Conservation (phyloP, 2,113 vertebrate species). For the Cyphotilapia sp. region DNA sequence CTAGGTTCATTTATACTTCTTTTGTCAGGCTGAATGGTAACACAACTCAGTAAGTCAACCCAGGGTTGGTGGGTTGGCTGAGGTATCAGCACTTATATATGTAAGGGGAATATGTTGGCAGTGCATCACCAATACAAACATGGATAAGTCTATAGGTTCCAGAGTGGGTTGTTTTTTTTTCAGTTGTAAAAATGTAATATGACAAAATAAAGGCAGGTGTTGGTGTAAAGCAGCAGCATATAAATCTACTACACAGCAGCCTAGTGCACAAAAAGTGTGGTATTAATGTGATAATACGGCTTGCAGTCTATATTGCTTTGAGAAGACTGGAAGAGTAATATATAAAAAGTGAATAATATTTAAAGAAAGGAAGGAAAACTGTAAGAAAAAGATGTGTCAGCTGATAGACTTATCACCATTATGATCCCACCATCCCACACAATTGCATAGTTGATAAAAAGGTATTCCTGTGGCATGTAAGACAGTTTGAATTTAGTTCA, state of each 20-base stretch:
- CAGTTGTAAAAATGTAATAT: not conserved
- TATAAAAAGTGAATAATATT: not conserved
- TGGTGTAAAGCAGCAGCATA: not conserved
- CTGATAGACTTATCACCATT: not conserved
- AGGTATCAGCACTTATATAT: not conserved
- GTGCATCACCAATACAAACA: not conserved
- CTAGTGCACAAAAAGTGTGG: not conserved
- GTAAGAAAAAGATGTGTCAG: not conserved
- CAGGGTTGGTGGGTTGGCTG: not conserved
- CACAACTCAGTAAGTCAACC: not conserved
- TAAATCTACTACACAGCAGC: not conserved
- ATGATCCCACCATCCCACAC: not conserved
- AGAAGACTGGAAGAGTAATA: not conserved
- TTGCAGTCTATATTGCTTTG: not conserved
- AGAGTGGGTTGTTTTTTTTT: accelerated
- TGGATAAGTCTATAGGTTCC: not conserved
- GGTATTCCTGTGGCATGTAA: not conserved
- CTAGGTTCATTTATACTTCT: not conserved
- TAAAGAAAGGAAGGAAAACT: not conserved
- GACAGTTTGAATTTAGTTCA: not conserved
- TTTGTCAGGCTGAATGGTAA: not conserved
- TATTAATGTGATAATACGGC: accelerated
- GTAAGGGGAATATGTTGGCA: not conserved
- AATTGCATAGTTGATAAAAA: not conserved
- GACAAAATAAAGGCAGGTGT: not conserved